A percentile compares a stretch with the other conserved stretches of the same genome.
These are phyloP conservation scores for Conger conger DNA, from an alignment of 2,113 vertebrate genomes.

Conservation along the genomic window DNA sequence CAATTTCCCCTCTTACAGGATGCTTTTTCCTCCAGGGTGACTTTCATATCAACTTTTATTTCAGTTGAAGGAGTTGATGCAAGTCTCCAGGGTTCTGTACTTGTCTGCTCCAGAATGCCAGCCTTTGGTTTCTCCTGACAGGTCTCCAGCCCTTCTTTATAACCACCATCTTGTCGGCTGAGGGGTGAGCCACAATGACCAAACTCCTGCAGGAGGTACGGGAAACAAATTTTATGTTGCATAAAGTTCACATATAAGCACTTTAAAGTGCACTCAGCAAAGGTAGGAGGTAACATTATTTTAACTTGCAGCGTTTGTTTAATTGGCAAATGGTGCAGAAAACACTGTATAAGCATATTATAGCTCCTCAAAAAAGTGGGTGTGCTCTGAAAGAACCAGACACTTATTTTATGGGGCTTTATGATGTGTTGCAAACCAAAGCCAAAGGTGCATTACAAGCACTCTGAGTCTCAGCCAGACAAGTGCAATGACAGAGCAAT, in stretches of 20 bases:
- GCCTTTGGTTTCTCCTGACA: background rate
- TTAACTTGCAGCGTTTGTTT: background rate
- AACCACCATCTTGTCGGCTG: background rate
- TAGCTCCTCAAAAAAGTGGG: background rate
- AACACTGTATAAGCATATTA: background rate
- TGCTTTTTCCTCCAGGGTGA: constrained; percentile 1
- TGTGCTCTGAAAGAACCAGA: background rate
- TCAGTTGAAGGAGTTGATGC: background rate
- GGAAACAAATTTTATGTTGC: background rate
- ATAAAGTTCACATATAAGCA: background rate
- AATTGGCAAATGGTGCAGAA: background rate
- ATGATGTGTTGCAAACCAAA: background rate
- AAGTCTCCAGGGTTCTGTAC: background rate
- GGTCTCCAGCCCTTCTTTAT: no score
- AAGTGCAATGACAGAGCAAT: background rate
- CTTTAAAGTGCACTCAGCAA: background rate
- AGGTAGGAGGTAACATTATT: background rate
- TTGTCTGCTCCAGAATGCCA: background rate
- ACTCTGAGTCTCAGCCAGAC: background rate
- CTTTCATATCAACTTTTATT: background rate
- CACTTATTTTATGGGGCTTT: background rate
- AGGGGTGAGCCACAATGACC: background rate
- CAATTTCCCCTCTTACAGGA: background rate
- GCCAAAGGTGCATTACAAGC: background rate
- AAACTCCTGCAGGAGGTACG: background rate